Base-by-base conservation (phyloP, 2,113 vertebrate species). In the Thalassarche chlororhynchos region DNA sequence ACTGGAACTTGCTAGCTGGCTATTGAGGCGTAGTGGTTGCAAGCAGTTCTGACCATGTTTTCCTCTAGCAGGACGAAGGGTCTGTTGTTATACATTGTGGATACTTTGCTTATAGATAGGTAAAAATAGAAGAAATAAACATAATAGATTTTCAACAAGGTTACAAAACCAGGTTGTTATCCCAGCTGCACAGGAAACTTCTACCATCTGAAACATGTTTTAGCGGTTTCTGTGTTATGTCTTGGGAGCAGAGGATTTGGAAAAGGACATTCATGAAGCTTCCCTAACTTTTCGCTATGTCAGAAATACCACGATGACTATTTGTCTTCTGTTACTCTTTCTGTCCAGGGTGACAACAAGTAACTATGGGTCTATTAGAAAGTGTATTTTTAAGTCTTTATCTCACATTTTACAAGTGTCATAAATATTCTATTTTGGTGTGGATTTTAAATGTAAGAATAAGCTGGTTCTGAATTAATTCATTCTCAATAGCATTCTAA, bases 381-480 rank as follows among this genome's bases (percentile, higher is more conserved):
- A 90, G 13, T n/a, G 28, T 23, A 70, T 71, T 75, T 89, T 91
- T 26, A 78, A 78, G 31, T 34, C 54, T 55, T 71, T 76, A n/a
- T 34, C 14, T 54, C 34, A 46, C 9, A 55, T 90, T 93, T 95
- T 49, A 66, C 14, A 68, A 82, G 38, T 4, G 6, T 36, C 6
- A 78, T 75, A 83, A 89, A 52, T 8, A 82, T 40, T 64, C 49
- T 82, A 8, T 47, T 71, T 64, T 66, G 36, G 7, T 64, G 52
- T 49, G 57, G 32, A 87, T 92, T 87, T 93, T 76, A 95, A 93
- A 68, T 44, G 40, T 81, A 89, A 93, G 86, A 74, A 77, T 71
- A 70, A 81, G 9, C 9, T 68, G 10, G 7, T 61, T 84, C 55
- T 80, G 84, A 91, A 71, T 89, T 89, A 9, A 68, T 94, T 95